Evolutionary conservation across 2,113 vertebrate genomes (phyloP).

Genomic region (Anthoscopus minutus): DNA sequence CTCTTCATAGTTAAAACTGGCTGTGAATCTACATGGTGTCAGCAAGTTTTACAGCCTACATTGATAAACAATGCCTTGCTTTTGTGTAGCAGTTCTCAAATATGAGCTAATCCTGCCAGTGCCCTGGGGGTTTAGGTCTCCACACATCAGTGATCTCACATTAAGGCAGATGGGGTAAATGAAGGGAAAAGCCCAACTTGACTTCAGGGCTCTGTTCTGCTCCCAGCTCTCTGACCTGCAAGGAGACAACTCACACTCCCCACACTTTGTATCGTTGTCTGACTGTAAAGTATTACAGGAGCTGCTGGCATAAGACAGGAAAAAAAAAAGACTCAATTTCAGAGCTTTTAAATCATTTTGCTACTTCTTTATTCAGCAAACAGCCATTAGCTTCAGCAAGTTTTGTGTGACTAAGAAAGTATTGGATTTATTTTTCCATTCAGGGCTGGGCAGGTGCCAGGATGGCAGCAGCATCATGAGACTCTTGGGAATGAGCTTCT

Average conservation of each 20-base stretch:
- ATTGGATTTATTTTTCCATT: not conserved
- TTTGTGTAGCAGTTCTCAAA: constrained; percentile 9
- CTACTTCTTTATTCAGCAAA: constrained; percentile 35
- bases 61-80: constrained; percentile 32
- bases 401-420: constrained; percentile 14
- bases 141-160: constrained; percentile 18
- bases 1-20: not conserved
- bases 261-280: not conserved
- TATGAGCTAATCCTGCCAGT: not conserved
- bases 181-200: constrained; percentile 37
- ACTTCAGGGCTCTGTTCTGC: not conserved
- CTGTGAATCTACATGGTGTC: not conserved
- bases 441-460: constrained; percentile 17
- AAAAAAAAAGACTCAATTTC: not conserved
- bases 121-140: constrained; percentile 10
- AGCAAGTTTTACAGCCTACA: constrained; percentile 25
- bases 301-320: not conserved
- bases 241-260: not conserved
- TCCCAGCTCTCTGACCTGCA: not conserved
- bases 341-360: constrained; percentile 10
- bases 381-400: constrained; percentile 33
- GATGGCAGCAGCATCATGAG: not conserved
- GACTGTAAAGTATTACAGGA: not conserved
- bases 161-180: constrained; percentile 41
- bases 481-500: not conserved